phyloP scores from a whole-genome alignment of 2,888 invertebrate genomes.

The Chrysolina haemoptera region DNA sequence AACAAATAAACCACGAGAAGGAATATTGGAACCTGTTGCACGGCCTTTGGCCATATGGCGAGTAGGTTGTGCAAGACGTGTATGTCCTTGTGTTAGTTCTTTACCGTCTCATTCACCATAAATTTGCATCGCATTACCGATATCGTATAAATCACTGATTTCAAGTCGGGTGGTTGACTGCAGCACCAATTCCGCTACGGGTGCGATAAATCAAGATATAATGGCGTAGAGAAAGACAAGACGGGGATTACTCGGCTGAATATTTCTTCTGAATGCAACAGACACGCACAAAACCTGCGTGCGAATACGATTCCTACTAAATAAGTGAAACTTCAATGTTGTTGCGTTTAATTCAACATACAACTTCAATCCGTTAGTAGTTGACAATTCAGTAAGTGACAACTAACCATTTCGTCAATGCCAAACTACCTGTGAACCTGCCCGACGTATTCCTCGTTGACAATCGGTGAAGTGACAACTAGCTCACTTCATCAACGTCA shows the following conservation, averaged over 20 bases:
- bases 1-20: slow-evolving; percentile 33
- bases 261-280: too few species aligned
- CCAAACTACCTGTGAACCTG: too few species aligned
- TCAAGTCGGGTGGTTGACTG: slow-evolving; percentile 29
- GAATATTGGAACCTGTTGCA: slow-evolving; percentile 48
- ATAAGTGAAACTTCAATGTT: too few species aligned
- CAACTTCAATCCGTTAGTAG: too few species aligned
- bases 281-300: too few species aligned
- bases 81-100: slow-evolving; percentile 56
- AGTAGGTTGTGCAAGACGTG: slow-evolving; percentile 55
- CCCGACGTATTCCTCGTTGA: too few species aligned
- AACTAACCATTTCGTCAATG: too few species aligned
- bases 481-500: too few species aligned
- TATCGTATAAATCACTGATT: slow-evolving; percentile 35
- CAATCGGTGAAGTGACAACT: too few species aligned
- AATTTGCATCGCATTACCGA: slow-evolving; percentile 42
- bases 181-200: slow-evolving; percentile 14
- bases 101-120: slow-evolving; percentile 49
- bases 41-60: slow-evolving; percentile 57
- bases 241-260: neutral
- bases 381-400: too few species aligned
- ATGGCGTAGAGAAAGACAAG: slow-evolving; percentile 2
- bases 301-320: too few species aligned
- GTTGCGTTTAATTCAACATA: too few species aligned
- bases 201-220: slow-evolving; percentile 9